Percentiles rank a stretch among this genome's conserved stretches.
These are phyloP conservation scores for Melieria picta DNA, from an alignment of 2,888 invertebrate genomes.

Conservation along the genomic window DNA sequence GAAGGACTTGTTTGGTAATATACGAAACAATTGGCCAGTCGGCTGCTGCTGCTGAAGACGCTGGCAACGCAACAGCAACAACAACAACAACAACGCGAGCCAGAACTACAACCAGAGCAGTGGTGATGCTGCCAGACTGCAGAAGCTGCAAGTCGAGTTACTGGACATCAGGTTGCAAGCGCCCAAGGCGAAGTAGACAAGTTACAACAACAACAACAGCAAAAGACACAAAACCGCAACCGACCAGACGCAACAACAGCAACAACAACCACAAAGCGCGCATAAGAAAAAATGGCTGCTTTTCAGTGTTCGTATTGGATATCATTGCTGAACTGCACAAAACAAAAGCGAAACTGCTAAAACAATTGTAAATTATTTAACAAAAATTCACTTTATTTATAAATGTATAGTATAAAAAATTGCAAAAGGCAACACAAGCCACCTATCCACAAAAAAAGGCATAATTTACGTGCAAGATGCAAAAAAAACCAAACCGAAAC, in stretches of 20 bases:
- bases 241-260: background rate
- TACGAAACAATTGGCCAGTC: conserved; percentile 65
- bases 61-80: conserved; percentile 54
- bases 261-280: conserved; percentile 4
- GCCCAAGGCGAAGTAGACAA: conserved; percentile 14
- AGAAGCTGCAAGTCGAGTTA: background rate
- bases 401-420: conserved; percentile 12
- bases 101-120: conserved; percentile 38
- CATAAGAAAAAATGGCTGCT: background rate
- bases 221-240: background rate
- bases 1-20: conserved; percentile 80
- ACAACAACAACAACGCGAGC: conserved; percentile 47
- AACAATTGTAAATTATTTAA: no score
- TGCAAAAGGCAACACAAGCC: background rate
- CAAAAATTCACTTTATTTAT: no score
- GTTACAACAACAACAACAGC: background rate
- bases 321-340: no score
- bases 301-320: no score
- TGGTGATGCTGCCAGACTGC: conserved; percentile 11
- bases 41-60: conserved; percentile 61
- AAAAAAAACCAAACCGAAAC: conserved; percentile 3
- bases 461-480: conserved; percentile 15
- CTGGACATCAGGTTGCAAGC: background rate
- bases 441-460: conserved; percentile 9
- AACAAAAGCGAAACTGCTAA: no score